These are phyloP conservation scores for Menidia beryllina DNA, from an alignment of 2,113 vertebrate species.

Conservation along the genomic window DNA sequence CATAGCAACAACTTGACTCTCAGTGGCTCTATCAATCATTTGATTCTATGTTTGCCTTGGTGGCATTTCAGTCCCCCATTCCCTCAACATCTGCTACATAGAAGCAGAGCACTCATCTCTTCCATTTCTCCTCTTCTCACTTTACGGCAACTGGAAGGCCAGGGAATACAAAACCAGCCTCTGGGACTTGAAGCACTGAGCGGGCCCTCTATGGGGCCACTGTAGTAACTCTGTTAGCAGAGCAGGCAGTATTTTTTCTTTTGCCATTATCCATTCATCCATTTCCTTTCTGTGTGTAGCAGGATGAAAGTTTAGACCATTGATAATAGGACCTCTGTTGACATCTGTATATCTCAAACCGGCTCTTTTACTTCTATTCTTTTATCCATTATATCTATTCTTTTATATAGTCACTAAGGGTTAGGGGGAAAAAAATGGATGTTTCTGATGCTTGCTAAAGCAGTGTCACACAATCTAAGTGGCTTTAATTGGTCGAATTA, in stretches of 20 bases:
- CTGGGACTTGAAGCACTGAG: slow-evolving; percentile 45
- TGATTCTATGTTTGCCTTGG: slow-evolving; percentile 59
- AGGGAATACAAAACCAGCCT: slow-evolving; percentile 9
- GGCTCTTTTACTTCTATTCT: not conserved
- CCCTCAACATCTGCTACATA: slow-evolving; percentile 73
- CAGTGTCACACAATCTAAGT: slow-evolving; percentile 5
- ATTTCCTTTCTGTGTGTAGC: not conserved
- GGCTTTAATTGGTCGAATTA: slow-evolving; percentile 50
- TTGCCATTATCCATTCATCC: slow-evolving; percentile 15
- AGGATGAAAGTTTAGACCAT: not conserved
- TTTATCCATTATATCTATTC: too few species aligned
- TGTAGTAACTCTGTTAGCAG: slow-evolving; percentile 27
- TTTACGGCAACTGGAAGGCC: slow-evolving; percentile 28
- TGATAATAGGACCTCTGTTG: not conserved
- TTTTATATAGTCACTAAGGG: too few species aligned
- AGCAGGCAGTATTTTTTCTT: slow-evolving; percentile 24
- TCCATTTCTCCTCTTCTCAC: slow-evolving; percentile 44
- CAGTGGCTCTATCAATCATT: slow-evolving; percentile 70
- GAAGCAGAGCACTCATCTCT: slow-evolving; percentile 54
- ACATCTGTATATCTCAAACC: not conserved
- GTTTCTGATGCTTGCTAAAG: not conserved
- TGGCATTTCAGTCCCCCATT: slow-evolving; percentile 55
- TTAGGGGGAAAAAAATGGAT: not conserved
- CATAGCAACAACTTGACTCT: slow-evolving; percentile 47
- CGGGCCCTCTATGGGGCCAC: slow-evolving; percentile 9